phyloP scores from a whole-genome alignment of 1,140 invertebrate genomes.

The Campodea augens region DNA sequence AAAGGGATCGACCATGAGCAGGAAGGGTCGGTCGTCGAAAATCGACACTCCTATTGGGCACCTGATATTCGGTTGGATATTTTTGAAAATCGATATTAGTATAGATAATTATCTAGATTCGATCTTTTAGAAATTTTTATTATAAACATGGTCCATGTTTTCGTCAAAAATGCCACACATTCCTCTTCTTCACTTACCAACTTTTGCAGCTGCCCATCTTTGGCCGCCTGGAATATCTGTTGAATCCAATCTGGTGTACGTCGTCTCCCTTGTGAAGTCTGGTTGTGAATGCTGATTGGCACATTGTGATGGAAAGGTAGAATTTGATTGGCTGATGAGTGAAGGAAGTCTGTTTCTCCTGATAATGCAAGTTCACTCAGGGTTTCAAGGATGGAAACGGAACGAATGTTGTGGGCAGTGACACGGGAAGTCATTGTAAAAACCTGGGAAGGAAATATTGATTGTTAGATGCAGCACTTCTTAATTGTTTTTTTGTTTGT shows the following conservation, averaged over 20 bases:
- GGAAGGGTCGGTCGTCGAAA: background rate
- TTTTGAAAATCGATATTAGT: background rate
- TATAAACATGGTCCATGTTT: no score
- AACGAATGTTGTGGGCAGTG: no score
- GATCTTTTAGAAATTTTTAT: no score
- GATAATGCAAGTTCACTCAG: background rate
- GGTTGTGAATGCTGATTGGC: background rate
- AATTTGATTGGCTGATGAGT: background rate
- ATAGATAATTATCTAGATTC: background rate
- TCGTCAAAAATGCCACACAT: no score
- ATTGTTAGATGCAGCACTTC: no score
- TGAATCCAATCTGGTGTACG: conserved; percentile 26
- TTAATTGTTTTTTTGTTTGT: no score
- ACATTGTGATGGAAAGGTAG: background rate
- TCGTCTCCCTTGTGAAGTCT: conserved; percentile 8
- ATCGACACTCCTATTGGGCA: no score
- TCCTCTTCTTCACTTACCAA: conserved; percentile 18
- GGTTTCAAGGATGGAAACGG: background rate
- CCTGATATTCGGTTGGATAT: background rate
- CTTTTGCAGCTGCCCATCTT: conserved; percentile 19
- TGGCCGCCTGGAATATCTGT: conserved; percentile 23
- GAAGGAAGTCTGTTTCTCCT: background rate
- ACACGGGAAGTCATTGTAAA: no score
- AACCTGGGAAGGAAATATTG: no score
- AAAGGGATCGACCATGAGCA: background rate